A percentile compares a stretch with the other conserved stretches of the same genome.
Evolutionary conservation across 2,113 vertebrate genomes (phyloP).

Genomic region (Scomber colias): DNA sequence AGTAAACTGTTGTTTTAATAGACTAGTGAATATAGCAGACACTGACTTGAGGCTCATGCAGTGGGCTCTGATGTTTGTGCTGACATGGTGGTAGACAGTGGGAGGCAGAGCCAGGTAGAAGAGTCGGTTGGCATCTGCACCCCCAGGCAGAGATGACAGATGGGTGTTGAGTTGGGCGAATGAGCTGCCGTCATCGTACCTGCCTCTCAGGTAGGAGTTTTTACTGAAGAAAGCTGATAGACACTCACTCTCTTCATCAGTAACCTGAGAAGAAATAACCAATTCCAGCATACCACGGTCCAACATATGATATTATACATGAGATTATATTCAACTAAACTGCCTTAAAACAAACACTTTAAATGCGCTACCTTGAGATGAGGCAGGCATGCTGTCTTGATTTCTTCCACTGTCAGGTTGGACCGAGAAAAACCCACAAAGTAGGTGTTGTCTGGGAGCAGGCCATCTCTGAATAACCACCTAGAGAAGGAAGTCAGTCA

Average conservation of each 20-base stretch:
- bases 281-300: background rate
- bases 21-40: background rate
- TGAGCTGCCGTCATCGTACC: conserved; percentile 68
- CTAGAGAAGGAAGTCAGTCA: conserved; percentile 67
- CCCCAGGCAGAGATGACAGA: conserved; percentile 73
- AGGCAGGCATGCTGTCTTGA: conserved; percentile 87
- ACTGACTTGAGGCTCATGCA: conserved; percentile 88
- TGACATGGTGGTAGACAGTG: conserved; percentile 72
- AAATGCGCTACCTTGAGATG: conserved; percentile 86
- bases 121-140: conserved; percentile 85
- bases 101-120: conserved; percentile 89
- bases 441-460: conserved; percentile 88
- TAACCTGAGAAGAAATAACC: conserved; percentile 48
- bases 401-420: conserved; percentile 85
- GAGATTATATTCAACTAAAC: too few relatives aligned
- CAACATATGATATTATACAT: background rate
- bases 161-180: conserved; percentile 74
- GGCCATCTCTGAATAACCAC: conserved; percentile 92
- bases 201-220: conserved; percentile 77
- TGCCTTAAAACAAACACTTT: background rate
- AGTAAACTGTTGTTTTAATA: background rate
- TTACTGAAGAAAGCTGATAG: conserved; percentile 75
- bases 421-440: conserved; percentile 92
- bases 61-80: conserved; percentile 72
- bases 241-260: conserved; percentile 60